These are phyloP conservation scores for Cyrtodaria siliqua DNA, from an alignment of 2,888 invertebrate species.

Conservation along the genomic window DNA sequence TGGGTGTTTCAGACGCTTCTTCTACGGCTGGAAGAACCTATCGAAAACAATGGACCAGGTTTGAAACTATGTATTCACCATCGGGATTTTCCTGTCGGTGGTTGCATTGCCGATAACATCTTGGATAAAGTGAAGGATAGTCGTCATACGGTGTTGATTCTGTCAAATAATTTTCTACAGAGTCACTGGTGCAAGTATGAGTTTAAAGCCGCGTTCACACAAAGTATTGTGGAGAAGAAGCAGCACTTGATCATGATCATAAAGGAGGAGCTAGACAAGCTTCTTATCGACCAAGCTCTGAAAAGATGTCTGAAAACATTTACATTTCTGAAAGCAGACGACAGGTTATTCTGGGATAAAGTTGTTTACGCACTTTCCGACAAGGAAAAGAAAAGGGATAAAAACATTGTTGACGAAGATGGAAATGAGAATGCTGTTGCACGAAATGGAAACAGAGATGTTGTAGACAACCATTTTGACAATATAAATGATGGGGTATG, in stretches of 20 bases:
- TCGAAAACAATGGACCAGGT: constrained; percentile 89
- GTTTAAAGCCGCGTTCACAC: constrained; percentile 95
- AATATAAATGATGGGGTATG: no score
- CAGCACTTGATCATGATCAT: constrained; percentile 93
- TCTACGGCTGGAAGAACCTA: constrained; percentile 91
- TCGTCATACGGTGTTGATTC: constrained; percentile 93
- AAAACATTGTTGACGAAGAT: no score
- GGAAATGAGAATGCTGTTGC: no score
- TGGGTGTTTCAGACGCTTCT: constrained; percentile 94
- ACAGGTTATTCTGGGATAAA: constrained; percentile 97
- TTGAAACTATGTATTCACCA: constrained; percentile 86
- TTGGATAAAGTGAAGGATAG: constrained; percentile 95
- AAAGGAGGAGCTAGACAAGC: constrained; percentile 93
- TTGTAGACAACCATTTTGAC: no score
- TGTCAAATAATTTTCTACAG: constrained; percentile 95
- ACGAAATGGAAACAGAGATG: no score
- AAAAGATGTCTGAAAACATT: constrained; percentile 94
- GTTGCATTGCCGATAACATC: constrained; percentile 92
- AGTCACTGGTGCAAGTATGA: constrained; percentile 97
- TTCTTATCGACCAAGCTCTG: constrained; percentile 94
- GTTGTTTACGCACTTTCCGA: constrained; percentile 93
- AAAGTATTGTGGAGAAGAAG: constrained; percentile 91
- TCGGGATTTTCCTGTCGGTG: constrained; percentile 76
- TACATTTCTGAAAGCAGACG: constrained; percentile 94
- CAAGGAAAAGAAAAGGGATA: constrained; percentile 86